Base-by-base conservation (phyloP, 2,113 vertebrate genomes). In the Oncorhynchus mykiss region DNA sequence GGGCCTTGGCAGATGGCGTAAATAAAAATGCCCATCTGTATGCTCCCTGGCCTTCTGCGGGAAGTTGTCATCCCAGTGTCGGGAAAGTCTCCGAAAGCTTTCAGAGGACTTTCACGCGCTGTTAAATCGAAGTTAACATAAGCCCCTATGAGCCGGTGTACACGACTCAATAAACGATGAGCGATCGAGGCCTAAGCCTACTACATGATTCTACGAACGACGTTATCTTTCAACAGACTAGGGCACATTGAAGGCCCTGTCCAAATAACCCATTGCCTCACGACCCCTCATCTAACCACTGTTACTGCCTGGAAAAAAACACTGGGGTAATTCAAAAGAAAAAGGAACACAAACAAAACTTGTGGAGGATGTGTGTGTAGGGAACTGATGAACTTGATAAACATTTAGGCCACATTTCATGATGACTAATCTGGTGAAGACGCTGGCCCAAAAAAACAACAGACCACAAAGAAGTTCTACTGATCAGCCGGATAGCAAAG, bases 251-350 rank as follows among this genome's bases (percentile, higher is more conserved):
- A 84, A 70, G 66, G 64, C 71, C 27, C 66, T 71, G 72, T 80
- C 67, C 84, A 82, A 84, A 76, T 72, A 72, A 82, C 73, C 65
- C 70, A 69, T 62, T 3, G 45, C 18, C 54, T 39, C 60, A 71
- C 67, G 29, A 82, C 54, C 45, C 16, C 25, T 3, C n/a, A 8
- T 51, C 20, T 34, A 20, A 20, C 7, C 20, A 77, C 62, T 1
- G 29, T 34, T 54, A 18, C 14, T 54, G 51, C 51, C 13, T 57
- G 54, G 70, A 54, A 34, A 70, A 70, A 70, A 70, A 70, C 57
- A 18, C 54, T 25, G 12, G 22, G 59, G 24, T 57, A 27, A 27
- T 70, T 59, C 5, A 12, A 48, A 78, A 49, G 70, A 69, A 59
- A 69, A 68, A 78, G 13, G 2, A 70, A 70, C n/a, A 68, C 13